Evolutionary conservation across 1,140 invertebrate genomes (phyloP).

Genomic region (Adoxophyes honmai): DNA sequence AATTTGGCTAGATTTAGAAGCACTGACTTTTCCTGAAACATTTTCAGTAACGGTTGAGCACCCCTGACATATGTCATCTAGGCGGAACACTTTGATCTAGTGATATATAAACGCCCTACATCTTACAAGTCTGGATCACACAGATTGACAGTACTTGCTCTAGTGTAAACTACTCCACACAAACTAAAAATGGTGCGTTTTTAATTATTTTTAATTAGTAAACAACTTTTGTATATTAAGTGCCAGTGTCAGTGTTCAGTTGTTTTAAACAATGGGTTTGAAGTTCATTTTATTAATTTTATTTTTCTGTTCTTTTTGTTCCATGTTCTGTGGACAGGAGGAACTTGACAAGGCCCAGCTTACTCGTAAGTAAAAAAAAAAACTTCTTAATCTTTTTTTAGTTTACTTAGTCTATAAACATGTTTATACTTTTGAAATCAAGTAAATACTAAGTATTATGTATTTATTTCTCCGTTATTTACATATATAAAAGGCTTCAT

Average conservation of each 20-base stretch:
- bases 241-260: not conserved
- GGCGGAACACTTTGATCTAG: constrained; percentile 37
- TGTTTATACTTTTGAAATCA: no score
- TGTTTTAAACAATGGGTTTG: not conserved
- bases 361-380: constrained; percentile 61
- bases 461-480: no score
- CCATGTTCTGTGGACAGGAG: constrained; percentile 58
- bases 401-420: no score
- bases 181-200: constrained; percentile 39
- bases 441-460: no score
- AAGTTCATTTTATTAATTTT: not conserved
- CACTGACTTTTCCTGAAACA: no score
- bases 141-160: constrained; percentile 17
- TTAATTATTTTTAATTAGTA: not conserved
- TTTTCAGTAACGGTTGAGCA: constrained; percentile 21
- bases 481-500: no score
- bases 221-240: not conserved
- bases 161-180: not conserved
- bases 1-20: not conserved
- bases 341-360: constrained; percentile 78
- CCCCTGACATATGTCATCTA: constrained; percentile 45
- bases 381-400: no score
- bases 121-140: constrained; percentile 34
- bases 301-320: constrained; percentile 29
- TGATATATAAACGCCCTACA: constrained; percentile 47